Conservation (phyloP, 2,888 invertebrate species). For the Cepaea hortensis region DNA sequence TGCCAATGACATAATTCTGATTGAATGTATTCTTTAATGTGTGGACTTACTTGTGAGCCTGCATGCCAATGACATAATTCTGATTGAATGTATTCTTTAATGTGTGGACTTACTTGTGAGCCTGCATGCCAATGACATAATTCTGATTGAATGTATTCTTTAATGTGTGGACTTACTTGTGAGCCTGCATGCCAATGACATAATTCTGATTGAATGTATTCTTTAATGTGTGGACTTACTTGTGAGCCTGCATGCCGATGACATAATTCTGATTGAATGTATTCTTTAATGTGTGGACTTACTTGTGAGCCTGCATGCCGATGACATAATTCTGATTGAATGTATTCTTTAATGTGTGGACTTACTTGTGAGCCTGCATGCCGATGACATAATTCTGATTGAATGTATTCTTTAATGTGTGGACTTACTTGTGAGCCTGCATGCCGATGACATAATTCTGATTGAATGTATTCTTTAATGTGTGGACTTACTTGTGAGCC, state of each 20-base stretch:
- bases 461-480: conserved; percentile 66
- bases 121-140: too few species aligned
- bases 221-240: conserved; percentile 70
- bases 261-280: conserved; percentile 71
- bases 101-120: too few species aligned
- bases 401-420: too few species aligned
- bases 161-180: too few species aligned
- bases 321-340: conserved; percentile 72
- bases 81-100: conserved; percentile 70
- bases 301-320: conserved; percentile 72
- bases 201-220: too few species aligned
- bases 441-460: conserved; percentile 71
- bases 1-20: conserved; percentile 70
- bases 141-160: too few species aligned
- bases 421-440: conserved; percentile 70
- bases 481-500: not conserved
- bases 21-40: conserved; percentile 67
- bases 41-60: conserved; percentile 71
- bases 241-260: conserved; percentile 69
- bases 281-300: conserved; percentile 64
- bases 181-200: too few species aligned
- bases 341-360: conserved; percentile 59
- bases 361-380: too few species aligned
- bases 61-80: conserved; percentile 68
- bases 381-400: too few species aligned